Base-by-base conservation (phyloP, 2,888 invertebrate genomes). In the Melanchra persicariae region DNA sequence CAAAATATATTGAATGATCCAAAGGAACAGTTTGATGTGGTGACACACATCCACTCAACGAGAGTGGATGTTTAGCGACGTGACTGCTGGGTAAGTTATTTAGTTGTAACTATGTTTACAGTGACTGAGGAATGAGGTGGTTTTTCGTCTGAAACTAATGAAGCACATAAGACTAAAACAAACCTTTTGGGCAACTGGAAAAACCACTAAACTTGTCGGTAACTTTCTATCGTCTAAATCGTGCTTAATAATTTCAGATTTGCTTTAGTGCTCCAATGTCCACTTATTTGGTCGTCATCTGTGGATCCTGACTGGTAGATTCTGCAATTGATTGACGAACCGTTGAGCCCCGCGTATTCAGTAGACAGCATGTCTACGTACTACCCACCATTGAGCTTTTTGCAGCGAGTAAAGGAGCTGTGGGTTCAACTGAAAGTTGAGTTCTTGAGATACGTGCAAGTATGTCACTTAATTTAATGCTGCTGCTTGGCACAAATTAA, bases 291-390 rank as follows among this genome's bases (percentile, higher is more conserved):
- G 91, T 62, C 87, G 0, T 89, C 87, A 0, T 85, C 92, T 0
- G 60, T 89, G 34, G 92, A 93, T 43, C 90, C 91, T 0, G 90
- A 92, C 57, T 89, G 88, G 76, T 77, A 85, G 79, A 76, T 91
- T 0, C 59, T 91, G 10, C 67, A 82, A 8, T 73, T 92, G 26
- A 85, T 94, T 0, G 94, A 93, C 12, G 90, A 90, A 52, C 47
- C 70, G 1, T 74, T 88, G 0, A 92, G 91, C 70, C 93, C 94
- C 4, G 87, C 92, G 0, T 92, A 92, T 61, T 82, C 84, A 1
- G 70, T 87, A 3, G 88, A 90, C 49, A 45, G 71, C 1, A 45
- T 83, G 12, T 86, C 89, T 1, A 12, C 65, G 0, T 73, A 82
- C n/a, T 15, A 82, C 0, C 81, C 88, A 9, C 94, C 94, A 0